Conservation (phyloP, 2,797 vertebrate genomes). For the Helostoma temminkii region DNA sequence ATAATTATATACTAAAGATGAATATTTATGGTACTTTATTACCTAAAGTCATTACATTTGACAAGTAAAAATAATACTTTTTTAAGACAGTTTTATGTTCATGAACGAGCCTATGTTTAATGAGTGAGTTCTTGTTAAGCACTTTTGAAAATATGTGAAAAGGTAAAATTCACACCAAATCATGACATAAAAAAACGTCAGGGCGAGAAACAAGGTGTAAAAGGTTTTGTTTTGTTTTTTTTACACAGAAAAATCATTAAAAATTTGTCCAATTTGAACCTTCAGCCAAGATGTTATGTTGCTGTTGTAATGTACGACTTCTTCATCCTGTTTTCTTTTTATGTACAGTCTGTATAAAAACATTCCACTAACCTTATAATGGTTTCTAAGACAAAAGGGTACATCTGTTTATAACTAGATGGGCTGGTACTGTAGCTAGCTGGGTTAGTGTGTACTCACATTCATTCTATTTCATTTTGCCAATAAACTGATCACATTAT, state of each 20-base stretch:
- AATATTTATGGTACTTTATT: constrained; percentile 28
- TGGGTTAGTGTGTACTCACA: constrained; percentile 72
- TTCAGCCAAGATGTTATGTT: constrained; percentile 41
- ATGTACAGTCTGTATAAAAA: constrained; percentile 64
- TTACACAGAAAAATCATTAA: constrained; percentile 42
- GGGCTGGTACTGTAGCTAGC: constrained; percentile 50
- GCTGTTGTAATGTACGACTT: constrained; percentile 68
- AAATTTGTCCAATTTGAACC: constrained; percentile 51
- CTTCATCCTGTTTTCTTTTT: constrained; percentile 23
- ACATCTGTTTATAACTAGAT: constrained; percentile 45
- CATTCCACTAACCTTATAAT: constrained; percentile 53
- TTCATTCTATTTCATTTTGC: constrained; percentile 60
- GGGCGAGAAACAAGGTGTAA: constrained; percentile 2
- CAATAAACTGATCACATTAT: constrained; percentile 72
- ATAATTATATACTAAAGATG: constrained; percentile 61
- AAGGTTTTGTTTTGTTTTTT: constrained; percentile 48
- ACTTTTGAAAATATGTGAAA: constrained; percentile 26
- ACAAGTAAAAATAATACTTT: neutral
- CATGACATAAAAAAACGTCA: constrained; percentile 29
- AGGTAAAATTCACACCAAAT: neutral
- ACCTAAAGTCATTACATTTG: constrained; percentile 15
- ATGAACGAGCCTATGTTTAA: constrained; percentile 10
- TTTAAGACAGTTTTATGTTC: constrained; percentile 20
- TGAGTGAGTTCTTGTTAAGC: constrained; percentile 40
- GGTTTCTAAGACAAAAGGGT: constrained; percentile 31